Base-by-base conservation (phyloP, 1,140 invertebrate species). In the Diabrotica virgifera region DNA sequence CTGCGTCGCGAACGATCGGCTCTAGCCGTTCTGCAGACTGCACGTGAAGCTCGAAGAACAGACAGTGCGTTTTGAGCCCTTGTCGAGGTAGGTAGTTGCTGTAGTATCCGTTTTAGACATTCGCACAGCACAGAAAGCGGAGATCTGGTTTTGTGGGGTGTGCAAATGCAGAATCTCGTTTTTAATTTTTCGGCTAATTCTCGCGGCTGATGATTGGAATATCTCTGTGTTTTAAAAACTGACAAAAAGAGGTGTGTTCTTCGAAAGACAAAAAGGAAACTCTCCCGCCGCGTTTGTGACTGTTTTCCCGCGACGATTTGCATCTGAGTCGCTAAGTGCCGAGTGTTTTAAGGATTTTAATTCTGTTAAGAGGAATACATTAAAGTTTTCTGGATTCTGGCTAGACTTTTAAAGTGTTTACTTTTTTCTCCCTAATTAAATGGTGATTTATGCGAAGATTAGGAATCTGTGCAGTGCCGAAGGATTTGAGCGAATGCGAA, bases 31-130 rank as follows among this genome's bases (percentile, higher is more conserved):
- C 63, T 63, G 63, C 57, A 70, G 60, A 60, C 63, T 68, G 69
- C 69, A 70, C 69, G 69, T 70, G 69, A 70, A 70, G 11, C 40
- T 46, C 40, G 4, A 46, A 46, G 40, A 46, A 46, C 40, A 46
- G 40, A 46, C 40, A 70, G 69, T 70, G 59, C 66, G 60, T 65
- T 68, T 60, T 63, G 66, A 65, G 64, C 65, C 66, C 66, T 66
- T 68, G 63, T 13, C 38, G 64, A 54, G 35, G 64, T 52, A 52
- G 64, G 67, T 55, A 46, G 40, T 46, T n/a, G 2, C 4, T 46
- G 40, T 46, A 10, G 5, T 24, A 24, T 24, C 24, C 24, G 24
- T 24, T 24, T 24, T 24, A 24, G 24, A 24, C 24, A 24, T 2
- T 24, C 24, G 24, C 24, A n/a, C n/a, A n/a, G n/a, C n/a, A n/a